These are phyloP conservation scores for Chromobotia macracanthus DNA, from an alignment of 2,797 vertebrate species.

Conservation along the genomic window DNA sequence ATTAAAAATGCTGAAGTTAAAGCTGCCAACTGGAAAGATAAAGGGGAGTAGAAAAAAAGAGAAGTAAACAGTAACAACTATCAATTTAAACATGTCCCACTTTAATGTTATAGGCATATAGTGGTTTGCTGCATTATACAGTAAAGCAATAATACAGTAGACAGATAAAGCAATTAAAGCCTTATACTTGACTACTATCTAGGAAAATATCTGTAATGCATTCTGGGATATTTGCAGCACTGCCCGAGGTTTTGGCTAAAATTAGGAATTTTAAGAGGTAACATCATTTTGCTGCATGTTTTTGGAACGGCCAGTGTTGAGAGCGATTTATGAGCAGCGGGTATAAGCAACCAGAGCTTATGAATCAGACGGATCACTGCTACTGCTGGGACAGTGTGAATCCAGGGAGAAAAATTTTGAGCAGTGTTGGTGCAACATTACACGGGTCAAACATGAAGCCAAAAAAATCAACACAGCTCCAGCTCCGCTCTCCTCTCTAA, in stretches of 20 bases:
- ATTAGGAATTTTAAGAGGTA: neutral
- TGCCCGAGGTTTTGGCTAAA: neutral
- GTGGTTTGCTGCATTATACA: no score
- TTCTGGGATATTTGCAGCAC: neutral
- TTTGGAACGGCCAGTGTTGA: neutral
- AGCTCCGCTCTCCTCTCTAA: constrained; percentile 12
- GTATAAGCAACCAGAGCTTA: neutral
- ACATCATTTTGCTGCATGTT: neutral
- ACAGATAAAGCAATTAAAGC: no score
- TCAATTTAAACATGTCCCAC: no score
- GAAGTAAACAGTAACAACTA: no score
- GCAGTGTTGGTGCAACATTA: constrained; percentile 32
- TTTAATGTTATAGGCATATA: no score
- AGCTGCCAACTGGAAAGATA: neutral
- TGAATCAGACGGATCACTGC: neutral
- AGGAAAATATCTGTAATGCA: neutral
- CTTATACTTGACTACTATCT: no score
- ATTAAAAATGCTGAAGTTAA: constrained; percentile 2
- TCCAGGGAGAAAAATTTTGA: neutral
- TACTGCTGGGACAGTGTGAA: neutral
- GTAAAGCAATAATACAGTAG: no score
- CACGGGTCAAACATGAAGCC: constrained; percentile 26
- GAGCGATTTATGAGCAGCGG: neutral
- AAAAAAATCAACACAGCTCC: constrained; percentile 1
- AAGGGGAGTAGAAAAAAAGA: neutral